Evolutionary conservation across 2,888 invertebrate genomes (phyloP), one percentile per base, ranked within the genome.

Genomic region (Melipona beecheii): DNA sequence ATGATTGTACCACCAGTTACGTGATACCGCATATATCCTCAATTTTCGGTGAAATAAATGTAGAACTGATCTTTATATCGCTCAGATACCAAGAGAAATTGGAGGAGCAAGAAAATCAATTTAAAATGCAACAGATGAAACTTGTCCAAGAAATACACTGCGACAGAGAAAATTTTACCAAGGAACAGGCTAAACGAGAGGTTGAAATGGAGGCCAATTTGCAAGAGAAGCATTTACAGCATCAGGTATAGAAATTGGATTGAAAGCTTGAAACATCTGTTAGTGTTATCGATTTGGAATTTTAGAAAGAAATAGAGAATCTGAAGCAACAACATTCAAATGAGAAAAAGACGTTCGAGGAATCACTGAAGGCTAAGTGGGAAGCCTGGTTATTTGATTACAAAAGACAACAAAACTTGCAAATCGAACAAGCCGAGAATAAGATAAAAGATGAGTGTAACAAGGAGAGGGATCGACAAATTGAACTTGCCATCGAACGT

Each of bases 401-500:
- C 89, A 96, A 96, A 89, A 96, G 96, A 79, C 96, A 97, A 85
- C 96, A 97, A 89, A 95, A 95, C 27, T 87, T 95, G 50, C 93
- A 95, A 17, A 94, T 97, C 74, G 95, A 96, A 78, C 96, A 96
- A 92, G 97, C 96, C 91, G 97, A 97, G 94, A 95, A 95, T 78
- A 95, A 96, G 88, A 96, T 98, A 90, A 94, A 96, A 2, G 96
- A 97, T 50, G 96, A 97, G 87, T 96, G 96, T 92, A 96, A 96
- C 92, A 95, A 95, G 72, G 97, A 98, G 92, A 94, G 98, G 78
- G 98, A 98, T 94, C 96, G 95, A 69, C 97, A 98, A 95, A 97
- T 98, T 75, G 97, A 98, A 93, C 94, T 95, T 24, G 97, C 96
- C 0, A 97, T 97, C 71, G 96, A 96, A 89, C 95, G 96, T 80